Percentiles rank a stretch among this genome's conserved stretches.
These are phyloP conservation scores for Alosa sapidissima DNA, from an alignment of 2,797 vertebrate species.

Conservation along the genomic window DNA sequence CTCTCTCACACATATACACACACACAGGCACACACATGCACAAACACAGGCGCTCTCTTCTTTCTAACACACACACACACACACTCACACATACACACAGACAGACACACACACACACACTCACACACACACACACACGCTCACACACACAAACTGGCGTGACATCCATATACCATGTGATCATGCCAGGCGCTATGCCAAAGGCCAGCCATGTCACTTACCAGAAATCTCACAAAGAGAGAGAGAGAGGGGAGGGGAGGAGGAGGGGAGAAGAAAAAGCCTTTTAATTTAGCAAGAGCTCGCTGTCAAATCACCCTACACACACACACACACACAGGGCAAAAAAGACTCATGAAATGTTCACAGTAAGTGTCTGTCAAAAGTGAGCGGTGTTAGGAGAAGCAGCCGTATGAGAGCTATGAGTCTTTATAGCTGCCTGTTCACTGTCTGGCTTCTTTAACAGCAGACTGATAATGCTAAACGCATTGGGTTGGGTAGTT, in stretches of 20 bases:
- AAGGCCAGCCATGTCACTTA: constrained; percentile 81
- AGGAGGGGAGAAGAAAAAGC: constrained; percentile 37
- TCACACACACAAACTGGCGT: constrained; percentile 66
- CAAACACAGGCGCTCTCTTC: constrained; percentile 8
- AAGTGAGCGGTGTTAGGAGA: background rate
- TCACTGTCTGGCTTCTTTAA: constrained; percentile 1
- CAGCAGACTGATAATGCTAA: background rate
- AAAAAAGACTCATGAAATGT: constrained; percentile 15
- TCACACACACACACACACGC: constrained; percentile 47
- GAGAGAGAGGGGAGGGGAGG: constrained; percentile 31
- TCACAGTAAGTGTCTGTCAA: constrained; percentile 25
- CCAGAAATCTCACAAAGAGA: constrained; percentile 75
- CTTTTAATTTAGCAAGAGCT: constrained; percentile 57
- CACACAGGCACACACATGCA: constrained; percentile 56
- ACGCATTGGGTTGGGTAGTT: background rate
- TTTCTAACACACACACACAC: constrained; percentile 6
- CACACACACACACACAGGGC: constrained; percentile 6
- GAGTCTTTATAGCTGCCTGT: background rate
- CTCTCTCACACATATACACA: constrained; percentile 52
- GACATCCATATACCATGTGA: constrained; percentile 80
- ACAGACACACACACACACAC: constrained; percentile 37
- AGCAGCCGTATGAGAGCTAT: background rate
- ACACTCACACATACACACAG: constrained; percentile 28
- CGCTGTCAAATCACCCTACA: constrained; percentile 52
- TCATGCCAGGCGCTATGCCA: constrained; percentile 79